Evolutionary conservation across 2,113 vertebrate genomes (phyloP).

Genomic region (Pontoporia blainvillei): DNA sequence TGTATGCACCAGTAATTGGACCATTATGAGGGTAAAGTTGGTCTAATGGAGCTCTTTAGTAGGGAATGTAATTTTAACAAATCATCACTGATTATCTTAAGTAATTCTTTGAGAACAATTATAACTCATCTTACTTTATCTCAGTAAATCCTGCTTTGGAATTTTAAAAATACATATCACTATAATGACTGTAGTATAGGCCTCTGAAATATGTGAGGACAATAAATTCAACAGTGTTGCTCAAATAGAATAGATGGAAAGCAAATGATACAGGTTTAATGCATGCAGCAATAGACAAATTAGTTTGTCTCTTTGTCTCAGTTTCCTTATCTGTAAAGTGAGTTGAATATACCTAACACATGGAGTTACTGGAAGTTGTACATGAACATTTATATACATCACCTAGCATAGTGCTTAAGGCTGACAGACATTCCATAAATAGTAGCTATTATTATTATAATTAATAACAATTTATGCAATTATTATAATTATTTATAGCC

Average conservation of each 20-base stretch:
- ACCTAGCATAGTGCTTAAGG: background rate
- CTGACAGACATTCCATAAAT: background rate
- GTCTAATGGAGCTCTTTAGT: background rate
- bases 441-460: background rate
- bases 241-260: background rate
- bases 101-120: background rate
- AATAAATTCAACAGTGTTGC: background rate
- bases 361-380: background rate
- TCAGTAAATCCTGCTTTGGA: constrained; percentile 1
- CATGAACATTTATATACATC: background rate
- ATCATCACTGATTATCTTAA: background rate
- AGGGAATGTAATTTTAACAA: background rate
- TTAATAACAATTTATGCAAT: background rate
- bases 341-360: background rate
- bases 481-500: constrained; percentile 6
- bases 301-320: background rate
- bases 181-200: background rate
- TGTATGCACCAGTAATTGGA: background rate
- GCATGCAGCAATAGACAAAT: background rate
- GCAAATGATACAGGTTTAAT: background rate
- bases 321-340: background rate
- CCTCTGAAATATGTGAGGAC: background rate
- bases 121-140: background rate
- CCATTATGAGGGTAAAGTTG: background rate
- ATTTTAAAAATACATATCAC: constrained; percentile 9